Evolutionary conservation across 1,140 invertebrate species (phyloP).

Genomic region (Yoshiicerus persimilis): DNA sequence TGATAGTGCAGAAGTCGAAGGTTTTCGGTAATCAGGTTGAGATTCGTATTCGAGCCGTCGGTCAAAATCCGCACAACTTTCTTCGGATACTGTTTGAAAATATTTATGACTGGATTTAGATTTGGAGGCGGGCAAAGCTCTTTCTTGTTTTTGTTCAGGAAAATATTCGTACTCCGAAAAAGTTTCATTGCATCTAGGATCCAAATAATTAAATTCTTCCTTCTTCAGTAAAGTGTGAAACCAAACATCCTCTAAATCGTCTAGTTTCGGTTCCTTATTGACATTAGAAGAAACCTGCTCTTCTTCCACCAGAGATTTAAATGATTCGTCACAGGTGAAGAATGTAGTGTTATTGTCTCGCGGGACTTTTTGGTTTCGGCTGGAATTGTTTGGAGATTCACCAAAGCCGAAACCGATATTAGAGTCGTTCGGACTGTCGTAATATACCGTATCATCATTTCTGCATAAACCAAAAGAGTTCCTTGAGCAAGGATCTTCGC

Average conservation of each 20-base stretch:
- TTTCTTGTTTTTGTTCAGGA: not conserved
- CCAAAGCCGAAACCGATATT: not conserved
- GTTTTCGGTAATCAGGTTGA: not conserved
- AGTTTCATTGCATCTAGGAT: not conserved
- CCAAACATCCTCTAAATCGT: conserved; percentile 3
- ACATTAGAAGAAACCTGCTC: not conserved
- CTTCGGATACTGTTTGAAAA: not conserved
- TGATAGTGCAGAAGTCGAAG: not conserved
- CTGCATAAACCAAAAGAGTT: not conserved
- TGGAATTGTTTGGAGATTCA: not conserved
- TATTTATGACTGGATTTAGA: not conserved
- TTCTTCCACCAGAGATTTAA: not conserved
- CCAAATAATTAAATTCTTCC: not conserved
- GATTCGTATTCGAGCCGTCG: not conserved
- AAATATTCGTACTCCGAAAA: not conserved
- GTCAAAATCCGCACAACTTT: not conserved
- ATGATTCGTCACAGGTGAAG: not conserved
- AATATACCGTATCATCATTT: not conserved
- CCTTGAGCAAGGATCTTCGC: not conserved
- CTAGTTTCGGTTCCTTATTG: not conserved
- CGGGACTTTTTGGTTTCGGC: not conserved
- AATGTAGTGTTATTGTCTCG: not conserved
- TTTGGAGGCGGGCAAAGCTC: not conserved
- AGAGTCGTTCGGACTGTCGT: not conserved
- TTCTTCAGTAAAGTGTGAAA: not conserved